A percentile compares a stretch with the other conserved stretches of the same genome.
Evolutionary conservation across 2,888 invertebrate genomes (phyloP).

Genomic region (Diloba caeruleocephala): DNA sequence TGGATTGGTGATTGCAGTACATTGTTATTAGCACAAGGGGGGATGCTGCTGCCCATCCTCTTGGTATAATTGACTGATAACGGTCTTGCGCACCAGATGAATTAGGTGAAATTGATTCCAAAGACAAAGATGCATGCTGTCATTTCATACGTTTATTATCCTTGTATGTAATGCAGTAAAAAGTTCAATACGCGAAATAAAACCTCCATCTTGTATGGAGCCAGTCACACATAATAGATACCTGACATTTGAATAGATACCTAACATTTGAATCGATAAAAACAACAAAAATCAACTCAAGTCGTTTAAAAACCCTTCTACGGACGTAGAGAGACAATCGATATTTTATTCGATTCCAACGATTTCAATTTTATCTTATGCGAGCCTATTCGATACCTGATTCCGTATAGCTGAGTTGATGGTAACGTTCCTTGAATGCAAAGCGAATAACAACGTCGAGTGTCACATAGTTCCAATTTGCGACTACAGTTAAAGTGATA

Average conservation of each 20-base stretch:
- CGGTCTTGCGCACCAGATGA: neutral
- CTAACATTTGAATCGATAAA: conserved; percentile 37
- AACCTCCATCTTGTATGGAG: conserved; percentile 24
- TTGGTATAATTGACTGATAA: too few species aligned
- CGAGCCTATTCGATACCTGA: conserved; percentile 69
- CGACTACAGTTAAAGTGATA: conserved; percentile 62
- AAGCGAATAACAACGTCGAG: conserved; percentile 64
- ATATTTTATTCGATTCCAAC: conserved; percentile 73
- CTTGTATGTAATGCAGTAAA: conserved; percentile 31
- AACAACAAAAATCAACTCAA: conserved; percentile 24
- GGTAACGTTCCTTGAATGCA: conserved; percentile 74
- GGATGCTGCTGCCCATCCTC: too few species aligned
- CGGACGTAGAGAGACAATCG: conserved; percentile 56
- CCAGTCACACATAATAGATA: conserved; percentile 30
- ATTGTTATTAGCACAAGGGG: too few species aligned
- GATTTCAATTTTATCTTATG: conserved; percentile 77
- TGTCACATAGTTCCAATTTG: conserved; percentile 73
- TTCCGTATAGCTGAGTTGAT: conserved; percentile 70
- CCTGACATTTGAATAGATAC: too few species aligned
- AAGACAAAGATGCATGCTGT: conserved; percentile 8
- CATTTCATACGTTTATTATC: conserved; percentile 26
- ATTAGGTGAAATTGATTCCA: conserved; percentile 12
- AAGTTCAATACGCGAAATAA: conserved; percentile 20
- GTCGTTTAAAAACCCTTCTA: conserved; percentile 51
- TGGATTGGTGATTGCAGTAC: too few species aligned